Conservation (phyloP, 2,797 vertebrate genomes). For the Myripristis murdjan region DNA sequence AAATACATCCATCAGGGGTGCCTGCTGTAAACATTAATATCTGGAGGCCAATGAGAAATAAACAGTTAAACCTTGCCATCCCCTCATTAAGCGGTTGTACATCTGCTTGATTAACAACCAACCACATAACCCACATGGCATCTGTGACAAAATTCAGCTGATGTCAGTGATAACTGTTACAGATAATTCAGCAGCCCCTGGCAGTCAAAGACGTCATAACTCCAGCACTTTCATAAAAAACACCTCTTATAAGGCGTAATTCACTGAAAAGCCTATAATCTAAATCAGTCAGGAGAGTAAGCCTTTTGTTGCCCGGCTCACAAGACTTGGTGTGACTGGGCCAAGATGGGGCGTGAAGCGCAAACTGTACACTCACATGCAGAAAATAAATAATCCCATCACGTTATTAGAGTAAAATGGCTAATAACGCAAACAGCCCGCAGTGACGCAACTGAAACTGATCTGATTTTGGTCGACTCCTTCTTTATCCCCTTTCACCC, state of each 20-base stretch:
- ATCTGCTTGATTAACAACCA: conserved; percentile 24
- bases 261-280: conserved; percentile 66
- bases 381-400: conserved; percentile 48
- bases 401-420: conserved; percentile 50
- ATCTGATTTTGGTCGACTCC: conserved; percentile 43
- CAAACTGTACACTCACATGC: conserved; percentile 61
- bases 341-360: conserved; percentile 43
- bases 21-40: conserved; percentile 28
- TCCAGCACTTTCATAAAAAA: conserved; percentile 25
- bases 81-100: conserved; percentile 18
- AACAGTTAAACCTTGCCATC: conserved; percentile 2
- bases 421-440: conserved; percentile 52
- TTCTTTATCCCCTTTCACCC: conserved; percentile 40
- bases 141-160: conserved; percentile 31
- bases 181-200: conserved; percentile 49
- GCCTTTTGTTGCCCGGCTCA: conserved; percentile 69
- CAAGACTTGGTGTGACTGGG: conserved; percentile 43
- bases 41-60: conserved; percentile 15
- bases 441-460: conserved; percentile 65
- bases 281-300: conserved; percentile 54
- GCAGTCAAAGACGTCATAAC: conserved; percentile 53
- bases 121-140: neutral
- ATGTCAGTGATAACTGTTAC: conserved; percentile 29
- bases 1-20: too few species aligned
- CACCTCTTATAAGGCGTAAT: conserved; percentile 45